Conservation (phyloP, 2,113 vertebrate genomes). For the Ibidorhyncha struthersii region DNA sequence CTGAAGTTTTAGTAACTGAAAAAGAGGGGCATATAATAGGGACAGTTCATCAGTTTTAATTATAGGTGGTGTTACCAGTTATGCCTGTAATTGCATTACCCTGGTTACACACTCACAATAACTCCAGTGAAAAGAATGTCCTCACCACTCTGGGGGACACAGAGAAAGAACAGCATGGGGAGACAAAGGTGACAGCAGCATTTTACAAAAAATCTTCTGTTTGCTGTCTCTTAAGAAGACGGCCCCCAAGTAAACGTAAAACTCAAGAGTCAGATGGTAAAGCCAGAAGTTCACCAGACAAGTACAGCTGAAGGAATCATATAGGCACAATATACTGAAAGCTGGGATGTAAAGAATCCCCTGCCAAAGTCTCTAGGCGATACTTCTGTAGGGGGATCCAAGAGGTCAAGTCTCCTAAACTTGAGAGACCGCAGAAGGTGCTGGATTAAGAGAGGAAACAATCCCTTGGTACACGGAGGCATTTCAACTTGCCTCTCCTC, state of each 20-base stretch:
- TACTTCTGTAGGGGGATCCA: background rate
- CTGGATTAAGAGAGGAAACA: background rate
- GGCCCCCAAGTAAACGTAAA: background rate
- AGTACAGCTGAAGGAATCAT: background rate
- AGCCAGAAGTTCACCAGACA: background rate
- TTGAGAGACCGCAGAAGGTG: background rate
- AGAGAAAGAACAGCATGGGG: background rate
- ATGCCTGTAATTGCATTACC: slow-evolving; percentile 37
- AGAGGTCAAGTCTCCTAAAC: too few species aligned
- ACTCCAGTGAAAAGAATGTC: slow-evolving; percentile 2
- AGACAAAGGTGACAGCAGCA: background rate
- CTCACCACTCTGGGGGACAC: background rate
- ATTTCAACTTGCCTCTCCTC: background rate
- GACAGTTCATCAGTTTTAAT: slow-evolving; percentile 52
- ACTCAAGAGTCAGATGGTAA: rapidly evolving
- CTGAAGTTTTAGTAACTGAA: slow-evolving; percentile 21
- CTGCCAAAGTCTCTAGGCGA: background rate
- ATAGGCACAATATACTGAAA: background rate
- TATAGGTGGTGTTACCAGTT: slow-evolving; percentile 53
- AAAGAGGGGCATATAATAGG: slow-evolving; percentile 31
- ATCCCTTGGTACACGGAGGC: background rate
- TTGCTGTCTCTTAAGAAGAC: background rate
- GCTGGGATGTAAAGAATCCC: background rate
- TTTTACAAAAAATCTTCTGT: background rate
- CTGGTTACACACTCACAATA: slow-evolving; percentile 45